Percentiles rank a stretch among this genome's conserved stretches.
These are phyloP conservation scores for Paramuricea clavata DNA, from an alignment of 92 coral and sea anemone species.

Conservation along the genomic window DNA sequence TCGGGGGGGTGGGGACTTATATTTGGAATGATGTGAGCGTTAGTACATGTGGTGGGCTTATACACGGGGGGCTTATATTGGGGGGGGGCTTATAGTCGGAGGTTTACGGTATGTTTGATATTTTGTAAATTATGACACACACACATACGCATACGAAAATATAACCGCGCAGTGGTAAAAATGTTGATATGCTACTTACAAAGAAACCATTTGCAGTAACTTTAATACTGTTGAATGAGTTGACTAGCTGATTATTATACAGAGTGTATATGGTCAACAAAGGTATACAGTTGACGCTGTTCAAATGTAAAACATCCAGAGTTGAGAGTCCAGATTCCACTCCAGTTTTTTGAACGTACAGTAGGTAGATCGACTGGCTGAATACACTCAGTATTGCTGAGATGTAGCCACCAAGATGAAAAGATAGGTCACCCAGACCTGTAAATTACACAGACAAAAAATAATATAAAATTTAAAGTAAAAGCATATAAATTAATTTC, in stretches of 20 bases:
- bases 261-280: conserved; percentile 70
- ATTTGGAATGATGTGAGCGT: too few species aligned
- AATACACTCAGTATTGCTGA: conserved; percentile 87
- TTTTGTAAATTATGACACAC: too few species aligned
- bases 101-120: too few species aligned
- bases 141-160: too few species aligned
- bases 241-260: conserved; percentile 62
- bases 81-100: too few species aligned
- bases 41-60: too few species aligned
- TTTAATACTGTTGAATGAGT: conserved; percentile 64
- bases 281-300: conserved; percentile 90
- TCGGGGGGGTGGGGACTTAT: too few species aligned
- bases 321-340: conserved; percentile 83
- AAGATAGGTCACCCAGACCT: conserved; percentile 89
- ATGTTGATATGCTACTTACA: too few species aligned
- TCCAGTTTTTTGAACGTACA: conserved; percentile 88
- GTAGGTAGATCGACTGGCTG: conserved; percentile 86
- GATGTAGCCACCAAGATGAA: conserved; percentile 77
- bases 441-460: background rate
- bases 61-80: too few species aligned
- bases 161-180: too few species aligned
- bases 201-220: conserved; percentile 43
- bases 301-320: conserved; percentile 81
- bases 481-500: too few species aligned
- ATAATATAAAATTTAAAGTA: background rate